These are phyloP conservation scores for Stigmatopora argus DNA, from an alignment of 2,113 vertebrate species.

Conservation along the genomic window DNA sequence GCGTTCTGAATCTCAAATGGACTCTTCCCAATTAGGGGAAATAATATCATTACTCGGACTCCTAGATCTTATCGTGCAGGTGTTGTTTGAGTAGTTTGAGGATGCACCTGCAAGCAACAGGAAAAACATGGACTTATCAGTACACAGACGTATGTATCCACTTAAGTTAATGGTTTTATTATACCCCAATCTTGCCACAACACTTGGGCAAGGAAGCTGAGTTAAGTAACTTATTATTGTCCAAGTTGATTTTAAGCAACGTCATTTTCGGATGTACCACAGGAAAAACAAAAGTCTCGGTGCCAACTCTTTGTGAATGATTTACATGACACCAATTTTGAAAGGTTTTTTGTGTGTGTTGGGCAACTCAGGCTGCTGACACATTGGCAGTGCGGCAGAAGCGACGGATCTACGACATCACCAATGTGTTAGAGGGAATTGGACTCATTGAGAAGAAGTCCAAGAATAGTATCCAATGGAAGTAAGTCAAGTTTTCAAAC, in stretches of 20 bases:
- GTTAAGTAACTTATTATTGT: background rate
- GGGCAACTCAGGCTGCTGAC: slow-evolving; percentile 82
- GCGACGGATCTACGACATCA: slow-evolving; percentile 96
- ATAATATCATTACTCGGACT: too few relatives aligned
- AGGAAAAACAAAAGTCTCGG: background rate
- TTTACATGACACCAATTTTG: background rate
- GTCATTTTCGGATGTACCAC: background rate
- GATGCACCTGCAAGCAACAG: background rate
- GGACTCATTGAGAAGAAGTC: slow-evolving; percentile 98
- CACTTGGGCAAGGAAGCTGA: slow-evolving; percentile 14
- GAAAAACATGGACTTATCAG: slow-evolving; percentile 25
- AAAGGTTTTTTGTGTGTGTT: slow-evolving; percentile 10
- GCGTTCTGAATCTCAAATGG: too few relatives aligned
- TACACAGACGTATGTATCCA: slow-evolving; percentile 3
- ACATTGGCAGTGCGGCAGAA: slow-evolving; percentile 96
- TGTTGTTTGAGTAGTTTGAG: background rate
- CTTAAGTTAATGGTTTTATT: slow-evolving; percentile 24
- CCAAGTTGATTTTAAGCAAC: background rate
- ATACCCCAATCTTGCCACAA: background rate
- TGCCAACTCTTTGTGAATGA: background rate
- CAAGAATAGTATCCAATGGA: slow-evolving; percentile 99
- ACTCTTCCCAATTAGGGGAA: too few relatives aligned
- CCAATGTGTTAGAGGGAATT: slow-evolving; percentile 95
- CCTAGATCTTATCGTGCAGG: background rate
- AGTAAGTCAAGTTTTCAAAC: slow-evolving; percentile 74